Evolutionary conservation across 1,140 invertebrate genomes (phyloP).

Genomic region (Camponotus pennsylvanicus): DNA sequence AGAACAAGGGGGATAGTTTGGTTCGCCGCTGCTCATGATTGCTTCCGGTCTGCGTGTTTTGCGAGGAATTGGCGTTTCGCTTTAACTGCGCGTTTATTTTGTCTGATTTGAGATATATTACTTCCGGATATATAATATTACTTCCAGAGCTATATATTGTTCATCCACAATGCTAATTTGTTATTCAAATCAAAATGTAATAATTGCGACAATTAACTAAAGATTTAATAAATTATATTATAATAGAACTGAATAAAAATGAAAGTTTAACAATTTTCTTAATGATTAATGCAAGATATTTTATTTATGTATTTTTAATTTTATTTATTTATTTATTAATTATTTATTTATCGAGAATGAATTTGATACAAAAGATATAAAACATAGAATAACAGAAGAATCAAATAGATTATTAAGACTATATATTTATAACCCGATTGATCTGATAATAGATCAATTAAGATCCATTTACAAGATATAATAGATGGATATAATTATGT

Average conservation of each 20-base stretch:
- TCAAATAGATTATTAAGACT: too few species aligned
- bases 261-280: not conserved
- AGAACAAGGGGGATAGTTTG: not conserved
- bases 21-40: not conserved
- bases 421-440: too few species aligned
- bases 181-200: not conserved
- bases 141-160: not conserved
- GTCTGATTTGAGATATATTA: not conserved
- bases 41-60: not conserved
- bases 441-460: too few species aligned
- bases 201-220: not conserved
- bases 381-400: too few species aligned
- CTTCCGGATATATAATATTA: not conserved
- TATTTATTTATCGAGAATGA: too few species aligned
- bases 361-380: too few species aligned
- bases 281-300: not conserved
- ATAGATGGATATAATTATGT: too few species aligned
- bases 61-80: not conserved
- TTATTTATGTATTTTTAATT: too few species aligned
- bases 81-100: not conserved
- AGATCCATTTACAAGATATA: too few species aligned
- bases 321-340: too few species aligned
- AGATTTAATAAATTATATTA: not conserved
- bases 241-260: not conserved
- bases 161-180: not conserved